Evolutionary conservation across 2,113 vertebrate genomes (phyloP).

Genomic region (Amia ocellicauda): DNA sequence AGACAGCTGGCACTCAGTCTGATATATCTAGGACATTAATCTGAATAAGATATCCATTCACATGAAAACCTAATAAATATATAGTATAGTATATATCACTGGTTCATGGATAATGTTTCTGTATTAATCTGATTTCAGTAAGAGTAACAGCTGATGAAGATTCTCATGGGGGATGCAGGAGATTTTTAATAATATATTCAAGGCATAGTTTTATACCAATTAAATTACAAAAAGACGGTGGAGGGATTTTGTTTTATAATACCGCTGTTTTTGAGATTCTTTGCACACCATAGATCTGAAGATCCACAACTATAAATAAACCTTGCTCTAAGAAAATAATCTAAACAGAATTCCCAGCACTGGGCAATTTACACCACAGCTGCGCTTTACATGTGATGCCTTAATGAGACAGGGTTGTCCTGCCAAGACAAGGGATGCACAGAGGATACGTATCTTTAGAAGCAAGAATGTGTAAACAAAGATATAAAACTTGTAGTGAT

Average conservation of each 20-base stretch:
- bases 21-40: too few relatives aligned
- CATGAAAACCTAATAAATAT: too few relatives aligned
- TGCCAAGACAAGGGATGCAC: slow-evolving; percentile 10
- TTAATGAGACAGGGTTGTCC: slow-evolving; percentile 13
- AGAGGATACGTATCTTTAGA: slow-evolving; percentile 9
- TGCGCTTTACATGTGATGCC: slow-evolving; percentile 6
- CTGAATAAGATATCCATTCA: too few relatives aligned
- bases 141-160: too few relatives aligned
- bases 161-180: too few relatives aligned
- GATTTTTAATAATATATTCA: too few relatives aligned
- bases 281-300: slow-evolving; percentile 1
- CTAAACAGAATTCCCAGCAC: not conserved
- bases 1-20: too few relatives aligned
- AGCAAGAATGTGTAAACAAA: slow-evolving; percentile 17
- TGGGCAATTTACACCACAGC: not conserved
- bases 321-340: not conserved
- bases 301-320: not conserved
- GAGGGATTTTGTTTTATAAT: not conserved
- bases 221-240: too few relatives aligned
- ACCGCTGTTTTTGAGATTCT: not conserved
- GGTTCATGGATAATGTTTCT: too few relatives aligned
- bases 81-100: too few relatives aligned
- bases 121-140: too few relatives aligned
- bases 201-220: too few relatives aligned
- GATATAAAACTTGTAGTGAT: not conserved